Base-by-base conservation (phyloP, 2,888 invertebrate genomes). In the Eristalinus sepulchralis region DNA sequence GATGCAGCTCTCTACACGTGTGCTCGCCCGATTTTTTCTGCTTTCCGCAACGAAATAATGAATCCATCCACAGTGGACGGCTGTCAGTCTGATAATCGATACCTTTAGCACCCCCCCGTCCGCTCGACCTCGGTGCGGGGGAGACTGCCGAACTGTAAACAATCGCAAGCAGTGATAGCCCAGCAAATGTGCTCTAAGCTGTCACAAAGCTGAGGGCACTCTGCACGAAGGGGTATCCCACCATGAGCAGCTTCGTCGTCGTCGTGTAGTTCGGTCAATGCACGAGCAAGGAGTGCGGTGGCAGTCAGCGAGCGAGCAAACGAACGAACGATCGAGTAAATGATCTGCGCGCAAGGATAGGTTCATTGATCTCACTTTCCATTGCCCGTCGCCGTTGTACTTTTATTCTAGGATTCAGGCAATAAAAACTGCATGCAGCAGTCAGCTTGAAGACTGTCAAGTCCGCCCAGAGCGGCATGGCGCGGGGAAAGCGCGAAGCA, bases 351-450 rank as follows among this genome's bases (percentile, higher is more conserved):
- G 83, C 83, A 86, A 86, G 86, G 86, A 86, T 86, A 83, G 83
- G 86, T 86, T 86, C 86, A 83, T 57, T 86, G 86, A 83, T 83
- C 86, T 86, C 86, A 86, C 86, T 86, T 86, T 86, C 86, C 83
- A 83, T 86, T 83, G 83, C 86, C 86, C 59, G 85, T 70, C 77
- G 72, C 76, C 36, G 68, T 47, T 59, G 47, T 39, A 1, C n/a
- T 27, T 66, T 57, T 77, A 68, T 86, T 79, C 86, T 86, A 86
- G 86, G 86, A 86, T 86, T 79, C 73, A 79, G 62, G 83, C 57
- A 86, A 83, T 79, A 86, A 83, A 75, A 86, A 86, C 64, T 86
- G 71, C 86, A 86, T 70, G 63, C 86, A 85, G n/a, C n/a, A 70
- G 22, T 22, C 55, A 9, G 24, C 24, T 27, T 57, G 24, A 57